Conservation (phyloP, 1,140 invertebrate species). For the Musca vetustissima region DNA sequence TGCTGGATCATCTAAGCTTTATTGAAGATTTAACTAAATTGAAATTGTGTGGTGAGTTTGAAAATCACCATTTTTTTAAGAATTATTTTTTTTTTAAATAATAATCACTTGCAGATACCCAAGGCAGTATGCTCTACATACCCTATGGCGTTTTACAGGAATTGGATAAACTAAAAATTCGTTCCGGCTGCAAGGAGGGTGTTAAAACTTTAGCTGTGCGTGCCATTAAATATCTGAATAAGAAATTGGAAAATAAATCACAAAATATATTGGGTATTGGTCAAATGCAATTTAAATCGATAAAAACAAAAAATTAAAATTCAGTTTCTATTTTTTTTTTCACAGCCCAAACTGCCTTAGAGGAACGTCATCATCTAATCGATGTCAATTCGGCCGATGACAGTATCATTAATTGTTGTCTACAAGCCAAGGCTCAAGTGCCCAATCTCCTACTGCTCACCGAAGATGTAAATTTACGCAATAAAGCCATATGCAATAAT, state of each 20-base stretch:
- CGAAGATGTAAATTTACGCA: constrained; percentile 47
- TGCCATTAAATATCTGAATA: constrained; percentile 49
- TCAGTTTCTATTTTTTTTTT: background rate
- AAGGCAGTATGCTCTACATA: constrained; percentile 36
- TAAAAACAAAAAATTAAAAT: too few species aligned
- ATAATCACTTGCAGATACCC: constrained; percentile 25
- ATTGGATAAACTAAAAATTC: constrained; percentile 43
- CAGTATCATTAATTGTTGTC: constrained; percentile 49
- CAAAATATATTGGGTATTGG: constrained; percentile 40
- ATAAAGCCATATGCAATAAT: constrained; percentile 44
- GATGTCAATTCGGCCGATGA: constrained; percentile 42
- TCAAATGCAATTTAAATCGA: background rate
- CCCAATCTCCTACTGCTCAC: constrained; percentile 41
- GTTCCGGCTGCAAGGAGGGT: constrained; percentile 27
- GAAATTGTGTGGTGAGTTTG: constrained; percentile 31
- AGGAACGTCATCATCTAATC: constrained; percentile 40
- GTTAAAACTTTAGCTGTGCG: constrained; percentile 30
- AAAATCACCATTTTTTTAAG: background rate
- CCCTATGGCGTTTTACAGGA: constrained; percentile 42
- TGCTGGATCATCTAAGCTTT: constrained; percentile 34
- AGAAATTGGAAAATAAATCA: constrained; percentile 38
- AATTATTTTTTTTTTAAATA: constrained; percentile 10
- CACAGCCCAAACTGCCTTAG: constrained; percentile 43
- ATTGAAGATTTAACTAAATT: constrained; percentile 34
- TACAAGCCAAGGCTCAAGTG: constrained; percentile 44